Evolutionary conservation across 2,797 vertebrate genomes (phyloP).

Genomic region (Chaetophractus vellerosus): DNA sequence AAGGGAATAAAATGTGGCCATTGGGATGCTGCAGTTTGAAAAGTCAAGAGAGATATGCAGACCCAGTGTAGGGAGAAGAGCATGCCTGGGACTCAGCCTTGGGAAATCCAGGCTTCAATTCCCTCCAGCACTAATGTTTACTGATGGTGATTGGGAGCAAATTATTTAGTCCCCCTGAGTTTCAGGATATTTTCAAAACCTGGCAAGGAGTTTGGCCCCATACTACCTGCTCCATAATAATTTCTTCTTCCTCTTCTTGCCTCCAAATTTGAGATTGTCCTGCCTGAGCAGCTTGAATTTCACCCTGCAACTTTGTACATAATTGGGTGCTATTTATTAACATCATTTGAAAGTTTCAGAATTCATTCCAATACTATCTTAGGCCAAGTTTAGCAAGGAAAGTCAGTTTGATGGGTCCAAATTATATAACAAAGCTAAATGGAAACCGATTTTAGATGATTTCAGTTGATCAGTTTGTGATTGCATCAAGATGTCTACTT

Average conservation of each 20-base stretch:
- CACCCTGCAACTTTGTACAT: background rate
- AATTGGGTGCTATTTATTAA: constrained; percentile 13
- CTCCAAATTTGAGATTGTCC: background rate
- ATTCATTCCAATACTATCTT: constrained; percentile 53
- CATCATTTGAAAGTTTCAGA: constrained; percentile 32
- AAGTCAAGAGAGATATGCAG: background rate
- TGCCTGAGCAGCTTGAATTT: background rate
- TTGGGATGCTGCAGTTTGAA: background rate
- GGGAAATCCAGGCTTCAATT: background rate
- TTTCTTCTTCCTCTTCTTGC: background rate
- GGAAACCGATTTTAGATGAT: background rate
- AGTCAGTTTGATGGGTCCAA: background rate
- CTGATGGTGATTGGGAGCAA: background rate
- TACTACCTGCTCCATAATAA: too few species aligned
- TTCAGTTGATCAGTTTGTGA: background rate
- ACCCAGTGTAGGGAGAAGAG: background rate
- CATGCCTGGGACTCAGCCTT: background rate
- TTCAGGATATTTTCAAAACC: background rate
- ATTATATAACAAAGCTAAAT: background rate
- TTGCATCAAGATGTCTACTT: background rate
- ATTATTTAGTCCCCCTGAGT: background rate
- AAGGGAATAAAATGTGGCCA: background rate
- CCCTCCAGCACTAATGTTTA: background rate
- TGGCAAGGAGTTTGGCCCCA: background rate
- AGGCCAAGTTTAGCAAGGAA: background rate